Conservation (phyloP, 2,113 vertebrate species). For the Chiloscyllium plagiosum region DNA sequence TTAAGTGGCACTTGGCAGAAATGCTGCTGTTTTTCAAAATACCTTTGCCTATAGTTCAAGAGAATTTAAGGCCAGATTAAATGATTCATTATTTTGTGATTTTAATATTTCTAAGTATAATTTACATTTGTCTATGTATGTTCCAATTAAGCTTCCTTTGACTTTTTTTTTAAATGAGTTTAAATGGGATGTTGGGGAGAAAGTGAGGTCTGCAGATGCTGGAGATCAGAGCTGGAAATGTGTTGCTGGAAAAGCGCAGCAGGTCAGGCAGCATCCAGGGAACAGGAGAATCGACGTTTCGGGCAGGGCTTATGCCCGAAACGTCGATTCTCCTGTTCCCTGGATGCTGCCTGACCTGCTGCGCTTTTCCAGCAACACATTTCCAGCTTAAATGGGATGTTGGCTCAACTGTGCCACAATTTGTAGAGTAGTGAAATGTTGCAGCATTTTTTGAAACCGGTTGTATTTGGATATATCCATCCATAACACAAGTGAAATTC, state of each 20-base stretch:
- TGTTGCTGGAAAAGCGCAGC: no score
- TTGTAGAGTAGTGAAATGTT: neutral
- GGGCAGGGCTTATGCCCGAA: no score
- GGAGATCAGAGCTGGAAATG: no score
- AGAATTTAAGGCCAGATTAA: neutral
- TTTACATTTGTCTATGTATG: neutral
- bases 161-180: neutral
- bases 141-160: neutral
- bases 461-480: neutral
- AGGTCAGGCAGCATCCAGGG: no score
- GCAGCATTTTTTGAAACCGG: neutral
- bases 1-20: neutral
- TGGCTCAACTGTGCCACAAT: neutral
- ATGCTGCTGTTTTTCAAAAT: neutral
- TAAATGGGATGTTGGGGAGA: neutral
- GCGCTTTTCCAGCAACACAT: no score
- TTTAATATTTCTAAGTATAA: neutral
- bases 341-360: no score
- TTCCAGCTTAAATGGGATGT: neutral
- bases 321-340: no score
- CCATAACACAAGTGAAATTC: neutral
- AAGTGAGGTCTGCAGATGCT: no score
- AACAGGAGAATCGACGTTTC: no score
- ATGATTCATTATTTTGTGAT: neutral
- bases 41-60: neutral